Evolutionary conservation across 2,113 vertebrate species (phyloP).

Genomic region (Eonycteris spelaea): DNA sequence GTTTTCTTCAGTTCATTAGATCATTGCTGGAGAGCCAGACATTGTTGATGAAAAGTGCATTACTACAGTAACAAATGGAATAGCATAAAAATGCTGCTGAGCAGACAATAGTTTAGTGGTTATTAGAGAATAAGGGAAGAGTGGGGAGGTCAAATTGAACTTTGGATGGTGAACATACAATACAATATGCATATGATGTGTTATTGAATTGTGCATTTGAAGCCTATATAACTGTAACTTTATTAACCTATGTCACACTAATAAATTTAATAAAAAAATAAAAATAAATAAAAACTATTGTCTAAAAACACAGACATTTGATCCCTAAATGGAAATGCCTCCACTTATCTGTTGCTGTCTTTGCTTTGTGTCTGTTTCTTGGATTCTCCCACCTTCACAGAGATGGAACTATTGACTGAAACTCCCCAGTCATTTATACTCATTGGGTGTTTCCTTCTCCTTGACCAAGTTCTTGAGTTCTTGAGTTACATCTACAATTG

Average conservation of each 20-base stretch:
- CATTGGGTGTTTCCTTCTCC: background rate
- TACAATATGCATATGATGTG: no score
- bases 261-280: no score
- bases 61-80: background rate
- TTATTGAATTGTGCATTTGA: no score
- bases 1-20: background rate
- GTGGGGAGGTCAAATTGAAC: no score
- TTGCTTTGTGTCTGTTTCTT: background rate
- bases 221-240: no score
- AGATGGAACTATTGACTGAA: accelerated
- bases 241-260: no score
- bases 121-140: no score
- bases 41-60: background rate
- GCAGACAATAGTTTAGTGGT: no score
- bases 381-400: background rate
- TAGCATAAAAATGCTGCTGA: background rate
- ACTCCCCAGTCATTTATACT: accelerated
- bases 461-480: background rate
- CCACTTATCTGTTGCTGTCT: background rate
- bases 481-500: background rate
- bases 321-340: background rate
- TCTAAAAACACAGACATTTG: background rate
- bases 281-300: background rate
- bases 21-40: background rate
- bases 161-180: no score